Base-by-base conservation (phyloP, 2,888 invertebrate species). In the Hydroisotoma schaefferi region DNA sequence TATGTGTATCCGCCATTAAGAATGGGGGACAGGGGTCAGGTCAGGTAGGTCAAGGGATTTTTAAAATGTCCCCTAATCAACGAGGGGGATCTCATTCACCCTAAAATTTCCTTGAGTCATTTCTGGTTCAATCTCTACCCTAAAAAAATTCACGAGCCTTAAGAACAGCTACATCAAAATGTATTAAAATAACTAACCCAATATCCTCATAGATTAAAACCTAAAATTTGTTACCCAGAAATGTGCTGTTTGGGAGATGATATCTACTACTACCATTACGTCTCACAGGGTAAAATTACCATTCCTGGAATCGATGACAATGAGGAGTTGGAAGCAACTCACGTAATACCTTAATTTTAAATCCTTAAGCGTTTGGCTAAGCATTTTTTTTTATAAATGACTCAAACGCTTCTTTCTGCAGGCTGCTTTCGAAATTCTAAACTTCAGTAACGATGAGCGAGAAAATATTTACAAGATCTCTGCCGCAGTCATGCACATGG, bases 291-390 rank as follows among this genome's bases (percentile, higher is more conserved):
- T 84, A 94, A 94, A 85, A 85, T 86, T 78, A 88, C 87, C 76
- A 95, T 98, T 79, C 93, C 95, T 76, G 87, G 85, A 80, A 87
- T 98, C 75, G 94, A 98, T 82, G 98, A 98, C 80, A 86, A 84
- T 76, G 95, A 95, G 80, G 97, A 98, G 86, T 88, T 87, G 83
- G 28, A 67, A 65, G 81, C 90, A 75, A 90, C 91, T 75, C 91
- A 92, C 81, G 92, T 92, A 88, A 92, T 91, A 15, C 18, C 15
- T 22, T 29, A 40, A 43, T 12, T 26, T 76, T 10, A 49, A 2
- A 47, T 25, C 27, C 77, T 78, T 59, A 74, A 76, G 4, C 15
- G 23, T n/a, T n/a, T n/a, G n/a, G 40, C 15, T 33, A 33, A 4
- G 40, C 40, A 40, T 40, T 18, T 40, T 40, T 33, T 33, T 33